A percentile compares a stretch with the other conserved stretches of the same genome.
Evolutionary conservation across 2,113 vertebrate genomes (phyloP).

Genomic region (Peucedramus taeniatus): DNA sequence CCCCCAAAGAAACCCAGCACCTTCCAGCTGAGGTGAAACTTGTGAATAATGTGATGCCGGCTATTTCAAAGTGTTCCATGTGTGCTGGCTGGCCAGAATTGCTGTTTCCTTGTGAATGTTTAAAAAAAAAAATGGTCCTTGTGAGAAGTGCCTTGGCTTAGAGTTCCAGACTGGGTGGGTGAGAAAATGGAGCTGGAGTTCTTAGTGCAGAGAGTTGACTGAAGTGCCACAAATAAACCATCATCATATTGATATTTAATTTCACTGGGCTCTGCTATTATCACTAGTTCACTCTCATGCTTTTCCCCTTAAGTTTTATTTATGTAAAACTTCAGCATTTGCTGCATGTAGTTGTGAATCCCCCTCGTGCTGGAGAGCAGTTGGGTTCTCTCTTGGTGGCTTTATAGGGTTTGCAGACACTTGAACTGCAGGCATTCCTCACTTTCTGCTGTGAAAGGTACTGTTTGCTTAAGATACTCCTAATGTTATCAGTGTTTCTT

Average conservation of each 20-base stretch:
- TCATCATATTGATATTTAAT: not conserved
- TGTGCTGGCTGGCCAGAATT: not conserved
- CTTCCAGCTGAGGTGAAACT: not conserved
- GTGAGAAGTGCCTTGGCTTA: not conserved
- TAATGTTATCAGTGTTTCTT: not conserved
- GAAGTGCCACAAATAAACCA: not conserved
- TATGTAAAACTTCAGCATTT: not conserved
- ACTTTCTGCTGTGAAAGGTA: not conserved
- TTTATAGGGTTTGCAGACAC: not conserved
- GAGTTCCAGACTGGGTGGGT: not conserved
- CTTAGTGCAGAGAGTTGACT: not conserved
- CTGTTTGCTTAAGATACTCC: not conserved
- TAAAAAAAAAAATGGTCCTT: not conserved
- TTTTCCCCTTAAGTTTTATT: not conserved
- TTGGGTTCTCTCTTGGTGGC: not conserved
- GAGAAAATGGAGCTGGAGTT: not conserved
- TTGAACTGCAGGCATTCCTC: not conserved
- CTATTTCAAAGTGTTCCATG: not conserved
- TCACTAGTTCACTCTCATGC: not conserved
- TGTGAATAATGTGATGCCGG: not conserved
- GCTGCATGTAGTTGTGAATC: not conserved
- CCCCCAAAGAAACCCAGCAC: not conserved
- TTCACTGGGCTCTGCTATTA: not conserved
- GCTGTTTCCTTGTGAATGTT: not conserved
- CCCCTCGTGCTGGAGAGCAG: rapidly evolving